These are phyloP conservation scores for Phyllopteryx taeniolatus DNA, from an alignment of 2,113 vertebrate species.

Conservation along the genomic window DNA sequence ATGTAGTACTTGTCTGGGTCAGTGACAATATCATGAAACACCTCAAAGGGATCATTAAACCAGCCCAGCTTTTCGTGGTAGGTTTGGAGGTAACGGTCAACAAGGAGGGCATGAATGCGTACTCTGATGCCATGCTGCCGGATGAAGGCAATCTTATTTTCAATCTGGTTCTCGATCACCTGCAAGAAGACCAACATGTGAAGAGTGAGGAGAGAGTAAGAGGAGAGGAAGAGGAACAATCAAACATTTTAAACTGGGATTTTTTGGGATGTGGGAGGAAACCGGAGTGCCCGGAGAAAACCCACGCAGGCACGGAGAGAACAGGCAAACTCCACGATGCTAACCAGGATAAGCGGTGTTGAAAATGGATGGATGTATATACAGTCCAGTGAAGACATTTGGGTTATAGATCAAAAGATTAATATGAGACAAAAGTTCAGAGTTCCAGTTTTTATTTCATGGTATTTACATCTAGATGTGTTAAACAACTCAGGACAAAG, in stretches of 20 bases:
- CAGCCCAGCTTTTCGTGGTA: slow-evolving; percentile 89
- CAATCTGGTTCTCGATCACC: slow-evolving; percentile 95
- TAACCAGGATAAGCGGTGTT: too few relatives aligned
- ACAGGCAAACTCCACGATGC: too few relatives aligned
- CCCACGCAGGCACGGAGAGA: too few relatives aligned
- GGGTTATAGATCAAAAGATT: too few relatives aligned
- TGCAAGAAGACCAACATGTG: slow-evolving; percentile 11
- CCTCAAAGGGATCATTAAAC: slow-evolving; percentile 85
- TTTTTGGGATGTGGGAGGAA: too few relatives aligned
- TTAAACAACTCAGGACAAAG: too few relatives aligned
- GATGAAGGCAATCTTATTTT: slow-evolving; percentile 98
- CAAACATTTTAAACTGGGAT: background rate
- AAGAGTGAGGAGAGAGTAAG: background rate
- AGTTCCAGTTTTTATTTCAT: too few relatives aligned
- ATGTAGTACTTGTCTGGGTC: slow-evolving; percentile 97
- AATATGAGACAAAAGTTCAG: too few relatives aligned
- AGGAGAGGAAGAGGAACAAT: background rate
- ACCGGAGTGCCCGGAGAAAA: too few relatives aligned
- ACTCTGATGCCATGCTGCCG: slow-evolving; percentile 95
- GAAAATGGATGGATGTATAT: too few relatives aligned
- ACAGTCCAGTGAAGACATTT: too few relatives aligned
- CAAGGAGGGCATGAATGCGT: slow-evolving; percentile 91
- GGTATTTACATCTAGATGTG: too few relatives aligned
- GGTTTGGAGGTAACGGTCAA: slow-evolving; percentile 93
- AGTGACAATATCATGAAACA: slow-evolving; percentile 92